These are phyloP conservation scores for Herminia tarsipennalis DNA, from an alignment of 2,888 invertebrate species.

Conservation along the genomic window DNA sequence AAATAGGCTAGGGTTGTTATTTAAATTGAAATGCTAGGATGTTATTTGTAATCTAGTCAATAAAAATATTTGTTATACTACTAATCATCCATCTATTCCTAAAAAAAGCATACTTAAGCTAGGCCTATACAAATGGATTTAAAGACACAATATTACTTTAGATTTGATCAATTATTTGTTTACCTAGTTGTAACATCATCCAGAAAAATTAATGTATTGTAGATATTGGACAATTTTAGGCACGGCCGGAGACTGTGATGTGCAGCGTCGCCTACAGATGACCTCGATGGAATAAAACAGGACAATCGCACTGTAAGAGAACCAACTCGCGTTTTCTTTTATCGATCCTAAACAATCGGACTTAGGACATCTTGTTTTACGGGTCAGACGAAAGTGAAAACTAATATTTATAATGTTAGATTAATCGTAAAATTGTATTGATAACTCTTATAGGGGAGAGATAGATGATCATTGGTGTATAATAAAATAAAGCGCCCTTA, in stretches of 20 bases:
- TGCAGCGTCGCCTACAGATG: slow-evolving; percentile 29
- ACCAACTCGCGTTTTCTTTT: slow-evolving; percentile 24
- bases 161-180: background rate
- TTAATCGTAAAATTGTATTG: slow-evolving; percentile 34
- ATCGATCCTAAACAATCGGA: slow-evolving; percentile 22
- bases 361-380: slow-evolving; percentile 20
- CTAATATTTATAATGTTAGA: slow-evolving; percentile 35
- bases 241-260: slow-evolving; percentile 46
- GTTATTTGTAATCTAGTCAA: too few relatives aligned
- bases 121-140: slow-evolving; percentile 43
- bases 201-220: slow-evolving; percentile 39
- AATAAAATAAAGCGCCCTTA: background rate
- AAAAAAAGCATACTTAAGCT: too few relatives aligned
- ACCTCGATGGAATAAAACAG: slow-evolving; percentile 27
- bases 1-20: too few relatives aligned
- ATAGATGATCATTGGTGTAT: slow-evolving; percentile 1
- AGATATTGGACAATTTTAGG: slow-evolving; percentile 47
- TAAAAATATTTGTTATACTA: too few relatives aligned
- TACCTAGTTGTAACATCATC: slow-evolving; percentile 9
- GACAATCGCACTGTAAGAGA: slow-evolving; percentile 30
- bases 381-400: slow-evolving; percentile 26
- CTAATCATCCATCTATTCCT: too few relatives aligned
- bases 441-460: slow-evolving; percentile 13
- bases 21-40: too few relatives aligned
- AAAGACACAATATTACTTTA: slow-evolving; percentile 25